phyloP scores from a whole-genome alignment of 2,113 vertebrate genomes.

The Strix aluco region DNA sequence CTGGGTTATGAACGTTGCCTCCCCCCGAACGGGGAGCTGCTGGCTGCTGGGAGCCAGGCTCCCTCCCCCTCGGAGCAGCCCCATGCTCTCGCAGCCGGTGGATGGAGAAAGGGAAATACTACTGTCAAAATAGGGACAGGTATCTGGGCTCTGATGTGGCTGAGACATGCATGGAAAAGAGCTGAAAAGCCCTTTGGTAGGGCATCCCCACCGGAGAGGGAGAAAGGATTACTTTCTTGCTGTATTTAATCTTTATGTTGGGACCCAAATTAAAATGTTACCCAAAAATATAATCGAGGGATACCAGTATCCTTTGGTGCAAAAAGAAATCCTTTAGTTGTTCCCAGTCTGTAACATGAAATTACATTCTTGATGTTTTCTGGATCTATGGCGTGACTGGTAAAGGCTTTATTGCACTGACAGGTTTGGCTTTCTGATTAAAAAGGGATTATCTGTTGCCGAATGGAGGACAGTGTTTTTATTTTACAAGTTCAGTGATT shows the following conservation, averaged over 20 bases:
- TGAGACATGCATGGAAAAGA: neutral
- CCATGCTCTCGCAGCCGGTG: neutral
- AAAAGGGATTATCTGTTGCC: neutral
- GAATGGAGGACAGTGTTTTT: neutral
- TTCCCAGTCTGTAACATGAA: neutral
- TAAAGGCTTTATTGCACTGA: neutral
- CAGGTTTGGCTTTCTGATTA: neutral
- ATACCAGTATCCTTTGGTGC: neutral
- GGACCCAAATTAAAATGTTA: neutral
- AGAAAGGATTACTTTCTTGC: neutral
- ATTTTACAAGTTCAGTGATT: neutral
- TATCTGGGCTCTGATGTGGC: neutral
- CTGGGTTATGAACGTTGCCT: neutral
- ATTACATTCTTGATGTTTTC: neutral
- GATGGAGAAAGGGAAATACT: neutral
- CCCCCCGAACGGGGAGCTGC: neutral
- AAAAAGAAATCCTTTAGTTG: neutral
- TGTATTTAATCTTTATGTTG: neutral
- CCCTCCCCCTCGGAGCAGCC: neutral
- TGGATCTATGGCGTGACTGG: neutral
- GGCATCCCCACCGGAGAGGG: neutral
- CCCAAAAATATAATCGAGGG: neutral
- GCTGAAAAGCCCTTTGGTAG: neutral
- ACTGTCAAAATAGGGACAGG: neutral
- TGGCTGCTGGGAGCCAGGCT: neutral